Evolutionary conservation across 2,797 vertebrate species (phyloP).

Genomic region (Alfaro cultratus): DNA sequence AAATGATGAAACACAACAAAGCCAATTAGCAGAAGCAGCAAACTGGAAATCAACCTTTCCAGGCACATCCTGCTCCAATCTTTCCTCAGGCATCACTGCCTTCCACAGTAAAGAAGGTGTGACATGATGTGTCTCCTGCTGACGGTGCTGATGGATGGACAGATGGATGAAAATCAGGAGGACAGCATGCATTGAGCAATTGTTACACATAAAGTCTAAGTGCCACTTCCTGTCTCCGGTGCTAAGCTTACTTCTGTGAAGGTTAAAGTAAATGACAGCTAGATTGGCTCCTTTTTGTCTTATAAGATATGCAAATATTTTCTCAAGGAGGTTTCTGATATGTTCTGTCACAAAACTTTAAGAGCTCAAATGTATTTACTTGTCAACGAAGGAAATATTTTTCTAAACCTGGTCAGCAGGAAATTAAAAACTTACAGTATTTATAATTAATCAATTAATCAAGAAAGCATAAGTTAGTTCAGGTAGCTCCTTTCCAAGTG

Average conservation of each 20-base stretch:
- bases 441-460: background rate
- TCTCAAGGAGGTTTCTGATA: background rate
- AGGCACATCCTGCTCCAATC: slow-evolving; percentile 17
- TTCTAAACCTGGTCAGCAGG: background rate
- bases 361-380: background rate
- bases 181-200: slow-evolving; percentile 43
- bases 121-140: slow-evolving; percentile 42
- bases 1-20: slow-evolving; percentile 5
- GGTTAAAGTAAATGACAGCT: slow-evolving; percentile 32
- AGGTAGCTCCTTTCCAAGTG: background rate
- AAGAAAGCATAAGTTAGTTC: background rate
- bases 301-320: slow-evolving; percentile 15
- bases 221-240: slow-evolving; percentile 15
- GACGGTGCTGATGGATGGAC: slow-evolving; percentile 21
- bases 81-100: slow-evolving; percentile 14
- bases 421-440: background rate
- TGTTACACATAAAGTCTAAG: slow-evolving; percentile 36
- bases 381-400: background rate
- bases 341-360: background rate
- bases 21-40: slow-evolving; percentile 14
- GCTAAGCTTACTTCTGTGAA: slow-evolving; percentile 14
- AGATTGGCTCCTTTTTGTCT: slow-evolving; percentile 10
- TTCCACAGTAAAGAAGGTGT: slow-evolving; percentile 40
- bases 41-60: slow-evolving; percentile 22
- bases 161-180: slow-evolving; percentile 47